phyloP scores from a whole-genome alignment of 2,113 vertebrate species.

The Phalacrocorax aristotelis region DNA sequence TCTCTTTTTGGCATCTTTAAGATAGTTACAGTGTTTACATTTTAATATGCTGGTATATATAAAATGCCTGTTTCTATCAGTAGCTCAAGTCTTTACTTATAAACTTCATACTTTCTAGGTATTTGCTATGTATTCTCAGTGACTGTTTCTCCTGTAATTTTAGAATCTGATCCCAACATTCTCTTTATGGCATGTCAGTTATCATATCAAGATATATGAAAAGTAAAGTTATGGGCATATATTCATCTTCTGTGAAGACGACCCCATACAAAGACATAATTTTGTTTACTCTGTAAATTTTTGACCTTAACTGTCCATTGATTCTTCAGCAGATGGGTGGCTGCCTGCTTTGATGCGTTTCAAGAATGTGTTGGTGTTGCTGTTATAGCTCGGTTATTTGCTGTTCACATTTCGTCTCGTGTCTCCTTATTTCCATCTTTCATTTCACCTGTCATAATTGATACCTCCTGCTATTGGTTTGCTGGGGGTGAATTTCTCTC shows the following conservation, averaged over 20 bases:
- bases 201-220: neutral
- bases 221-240: neutral
- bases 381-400: neutral
- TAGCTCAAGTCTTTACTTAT: neutral
- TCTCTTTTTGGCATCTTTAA: neutral
- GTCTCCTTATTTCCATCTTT: slow-evolving; percentile 3
- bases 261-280: neutral
- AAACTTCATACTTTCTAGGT: neutral
- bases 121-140: neutral
- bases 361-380: neutral
- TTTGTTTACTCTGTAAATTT: neutral
- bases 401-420: neutral
- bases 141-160: neutral
- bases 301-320: neutral
- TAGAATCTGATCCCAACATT: neutral
- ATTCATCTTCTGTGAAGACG: neutral
- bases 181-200: neutral
- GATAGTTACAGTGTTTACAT: neutral
- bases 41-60: neutral
- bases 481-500: neutral
- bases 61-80: neutral
- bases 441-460: slow-evolving; percentile 17
- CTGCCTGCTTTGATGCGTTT: neutral
- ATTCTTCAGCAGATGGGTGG: neutral
- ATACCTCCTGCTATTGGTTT: neutral